phyloP scores from a whole-genome alignment of 2,797 vertebrate species.

The Allobates femoralis region DNA sequence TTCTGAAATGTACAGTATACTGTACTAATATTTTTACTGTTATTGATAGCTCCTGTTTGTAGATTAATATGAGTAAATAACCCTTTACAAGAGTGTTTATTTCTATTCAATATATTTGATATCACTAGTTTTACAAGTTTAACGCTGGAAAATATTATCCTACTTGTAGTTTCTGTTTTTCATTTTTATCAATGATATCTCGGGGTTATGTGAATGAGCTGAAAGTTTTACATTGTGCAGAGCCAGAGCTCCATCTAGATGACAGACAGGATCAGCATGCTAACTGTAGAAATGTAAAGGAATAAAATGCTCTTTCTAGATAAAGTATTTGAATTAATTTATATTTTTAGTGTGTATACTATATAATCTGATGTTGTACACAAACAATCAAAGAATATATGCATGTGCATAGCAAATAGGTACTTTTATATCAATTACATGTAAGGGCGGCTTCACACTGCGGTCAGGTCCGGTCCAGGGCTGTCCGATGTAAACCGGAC shows the following conservation, averaged over 20 bases:
- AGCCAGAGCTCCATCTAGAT: conserved; percentile 49
- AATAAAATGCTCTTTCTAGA: neutral
- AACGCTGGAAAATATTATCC: neutral
- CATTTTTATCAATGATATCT: neutral
- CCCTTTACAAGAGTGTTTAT: neutral
- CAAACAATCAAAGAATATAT: neutral
- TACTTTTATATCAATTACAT: too few relatives aligned
- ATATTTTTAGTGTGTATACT: neutral
- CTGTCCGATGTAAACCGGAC: too few relatives aligned
- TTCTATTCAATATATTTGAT: neutral
- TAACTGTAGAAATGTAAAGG: neutral
- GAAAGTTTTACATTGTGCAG: neutral
- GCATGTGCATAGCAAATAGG: neutral
- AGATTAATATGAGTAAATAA: neutral
- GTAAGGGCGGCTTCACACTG: too few relatives aligned
- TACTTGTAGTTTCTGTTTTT: neutral
- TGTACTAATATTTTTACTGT: neutral
- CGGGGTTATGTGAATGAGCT: neutral
- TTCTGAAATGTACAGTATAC: neutral
- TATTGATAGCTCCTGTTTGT: neutral
- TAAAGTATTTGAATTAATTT: neutral
- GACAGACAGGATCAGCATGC: conserved; percentile 7
- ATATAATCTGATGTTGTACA: too few relatives aligned
- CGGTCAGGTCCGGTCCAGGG: too few relatives aligned
- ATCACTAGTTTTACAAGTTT: neutral